Conservation (phyloP, 2,113 vertebrate genomes). For the Halichoerus grypus region DNA sequence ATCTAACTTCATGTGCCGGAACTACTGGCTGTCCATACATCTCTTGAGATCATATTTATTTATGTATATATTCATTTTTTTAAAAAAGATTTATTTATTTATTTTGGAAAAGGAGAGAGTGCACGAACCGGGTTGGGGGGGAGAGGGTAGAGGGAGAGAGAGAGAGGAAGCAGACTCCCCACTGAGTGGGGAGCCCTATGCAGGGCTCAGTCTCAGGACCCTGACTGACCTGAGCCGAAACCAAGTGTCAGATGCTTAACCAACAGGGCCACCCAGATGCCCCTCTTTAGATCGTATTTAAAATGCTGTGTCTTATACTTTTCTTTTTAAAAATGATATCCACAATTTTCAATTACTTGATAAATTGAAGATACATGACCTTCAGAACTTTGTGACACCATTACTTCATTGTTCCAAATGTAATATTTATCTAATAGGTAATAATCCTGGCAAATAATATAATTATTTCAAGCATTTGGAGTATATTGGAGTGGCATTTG, state of each 20-base stretch:
- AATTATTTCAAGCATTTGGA: background rate
- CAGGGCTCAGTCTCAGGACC: background rate
- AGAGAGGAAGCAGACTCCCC: background rate
- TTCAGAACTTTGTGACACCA: background rate
- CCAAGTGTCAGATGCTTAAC: too few species aligned
- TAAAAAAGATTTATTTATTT: too few species aligned
- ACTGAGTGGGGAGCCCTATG: background rate
- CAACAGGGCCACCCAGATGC: background rate
- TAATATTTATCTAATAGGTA: background rate
- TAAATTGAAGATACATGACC: background rate
- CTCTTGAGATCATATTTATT: background rate
- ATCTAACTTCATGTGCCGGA: background rate
- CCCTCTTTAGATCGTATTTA: background rate
- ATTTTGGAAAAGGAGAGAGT: background rate
- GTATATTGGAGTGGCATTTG: background rate
- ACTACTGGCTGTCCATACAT: background rate
- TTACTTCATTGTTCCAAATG: background rate
- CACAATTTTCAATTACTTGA: background rate
- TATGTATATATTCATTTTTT: too few species aligned
- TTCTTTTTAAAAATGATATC: background rate
- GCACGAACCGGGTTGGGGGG: background rate
- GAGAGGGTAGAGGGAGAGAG: background rate
- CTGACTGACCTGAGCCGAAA: background rate
- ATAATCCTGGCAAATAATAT: background rate
- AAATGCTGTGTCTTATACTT: background rate